These are phyloP conservation scores for Lerista edwardsae DNA, from an alignment of 2,797 vertebrate species.

Conservation along the genomic window DNA sequence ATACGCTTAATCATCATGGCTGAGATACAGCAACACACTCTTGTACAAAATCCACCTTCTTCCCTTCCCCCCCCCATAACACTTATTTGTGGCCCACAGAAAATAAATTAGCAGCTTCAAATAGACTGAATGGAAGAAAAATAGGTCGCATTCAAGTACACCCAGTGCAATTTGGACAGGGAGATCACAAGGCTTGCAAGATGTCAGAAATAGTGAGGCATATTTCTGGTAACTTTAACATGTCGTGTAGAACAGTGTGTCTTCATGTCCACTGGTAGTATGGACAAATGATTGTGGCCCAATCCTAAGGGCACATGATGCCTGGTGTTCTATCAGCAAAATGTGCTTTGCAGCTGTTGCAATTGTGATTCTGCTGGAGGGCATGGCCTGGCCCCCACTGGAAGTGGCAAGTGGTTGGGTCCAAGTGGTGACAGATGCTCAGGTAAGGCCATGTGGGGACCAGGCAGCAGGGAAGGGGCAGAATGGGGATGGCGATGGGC, in stretches of 20 bases:
- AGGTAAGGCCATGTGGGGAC: too few relatives aligned
- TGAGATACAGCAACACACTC: conserved; percentile 27
- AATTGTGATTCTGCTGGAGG: too few relatives aligned
- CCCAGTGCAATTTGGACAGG: not conserved
- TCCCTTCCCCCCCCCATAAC: not conserved
- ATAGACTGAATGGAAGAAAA: not conserved
- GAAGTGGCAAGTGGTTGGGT: too few relatives aligned
- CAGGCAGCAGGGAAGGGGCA: too few relatives aligned
- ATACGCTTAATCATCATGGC: conserved; percentile 24
- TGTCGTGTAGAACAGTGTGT: conserved; percentile 4
- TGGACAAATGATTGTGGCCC: conserved; percentile 35
- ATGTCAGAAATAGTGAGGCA: conserved; percentile 7
- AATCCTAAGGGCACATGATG: too few relatives aligned
- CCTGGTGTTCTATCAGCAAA: too few relatives aligned
- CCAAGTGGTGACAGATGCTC: too few relatives aligned
- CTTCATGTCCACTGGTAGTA: conserved; percentile 5
- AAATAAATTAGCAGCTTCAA: conserved; percentile 3
- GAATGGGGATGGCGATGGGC: too few relatives aligned
- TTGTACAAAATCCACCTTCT: not conserved
- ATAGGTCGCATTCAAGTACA: not conserved
- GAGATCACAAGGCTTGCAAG: not conserved
- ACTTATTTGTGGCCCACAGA: not conserved
- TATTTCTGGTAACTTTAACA: conserved; percentile 17
- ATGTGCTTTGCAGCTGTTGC: too few relatives aligned
- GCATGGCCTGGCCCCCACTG: too few relatives aligned